Evolutionary conservation across 1,140 invertebrate genomes (phyloP), one percentile per base, ranked within the genome.

Genomic region (Centruroides sculpturatus): DNA sequence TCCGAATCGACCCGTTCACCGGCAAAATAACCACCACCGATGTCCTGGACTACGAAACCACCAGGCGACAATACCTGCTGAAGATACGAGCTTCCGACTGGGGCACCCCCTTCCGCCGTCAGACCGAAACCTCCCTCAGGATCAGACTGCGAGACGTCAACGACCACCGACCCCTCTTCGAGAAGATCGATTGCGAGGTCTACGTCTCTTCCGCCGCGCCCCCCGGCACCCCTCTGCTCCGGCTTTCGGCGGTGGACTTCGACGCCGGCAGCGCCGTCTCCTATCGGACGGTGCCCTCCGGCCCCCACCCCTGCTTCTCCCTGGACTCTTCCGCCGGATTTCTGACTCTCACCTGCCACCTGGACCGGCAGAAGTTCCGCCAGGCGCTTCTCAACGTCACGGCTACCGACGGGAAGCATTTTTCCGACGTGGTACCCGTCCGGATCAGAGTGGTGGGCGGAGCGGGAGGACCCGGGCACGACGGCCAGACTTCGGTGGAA

Each of bases 1-100:
- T 98, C 74, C 86, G 92, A 67, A 91, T 99, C 56, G 93, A 98
- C 69, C 89, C 89, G 67, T 95, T 97, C 73, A 87, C 86, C 11
- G 95, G 94, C 0, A 78, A 86, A 12, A 83, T 98, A 0, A 82
- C 79, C 69, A 92, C 90, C 0, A 88, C 83, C 0, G 80, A 84
- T 64, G 72, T 87, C 4, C 75, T 97, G 41, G 92, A 98, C 75
- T 97, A 86, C 73, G 94, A 98, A 73, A 87, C 85, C 35, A 90
- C 91, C 85, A 78, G 84, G 13, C 81, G 85, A 66, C 53, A 63
- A 10, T 95, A 92, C 69, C 74, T 84, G 4, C 73, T 97, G 9
- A 79, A 82, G 53, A 80, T 95, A 4, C 75, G 92, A 23, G 92
- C 92, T 0, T 92, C 90, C n/a, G 94, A 98, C 72, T 95, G 92